phyloP scores from a whole-genome alignment of 2,888 invertebrate species.

The Barypeithes pellucidus region DNA sequence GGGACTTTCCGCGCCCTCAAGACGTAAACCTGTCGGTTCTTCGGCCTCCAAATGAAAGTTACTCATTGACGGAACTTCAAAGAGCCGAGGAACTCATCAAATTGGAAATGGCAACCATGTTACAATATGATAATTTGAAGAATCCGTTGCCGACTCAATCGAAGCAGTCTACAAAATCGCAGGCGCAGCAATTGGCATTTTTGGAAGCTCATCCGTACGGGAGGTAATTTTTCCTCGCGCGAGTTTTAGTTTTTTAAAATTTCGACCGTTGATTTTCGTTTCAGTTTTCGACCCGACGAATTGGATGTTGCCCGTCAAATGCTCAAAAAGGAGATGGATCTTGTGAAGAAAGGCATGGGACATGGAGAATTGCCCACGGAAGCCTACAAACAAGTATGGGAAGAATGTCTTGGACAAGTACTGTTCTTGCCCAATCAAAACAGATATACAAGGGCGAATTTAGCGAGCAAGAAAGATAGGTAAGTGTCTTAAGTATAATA shows the following conservation, averaged over 20 bases:
- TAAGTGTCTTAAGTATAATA: conserved; percentile 24
- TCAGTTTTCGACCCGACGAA: conserved; percentile 78
- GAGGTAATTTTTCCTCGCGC: no score
- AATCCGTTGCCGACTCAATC: conserved; percentile 75
- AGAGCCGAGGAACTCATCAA: conserved; percentile 97
- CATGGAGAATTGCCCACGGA: conserved; percentile 95
- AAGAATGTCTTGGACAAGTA: conserved; percentile 94
- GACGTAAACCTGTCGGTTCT: conserved; percentile 90
- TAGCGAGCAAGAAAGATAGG: conserved; percentile 94
- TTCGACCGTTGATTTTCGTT: not conserved
- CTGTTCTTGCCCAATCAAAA: conserved; percentile 87
- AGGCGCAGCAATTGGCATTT: conserved; percentile 84
- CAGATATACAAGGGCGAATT: conserved; percentile 90
- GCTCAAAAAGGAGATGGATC: conserved; percentile 88
- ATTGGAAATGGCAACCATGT: conserved; percentile 96
- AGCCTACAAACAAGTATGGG: conserved; percentile 94
- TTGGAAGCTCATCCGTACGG: conserved; percentile 91
- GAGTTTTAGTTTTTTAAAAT: no score
- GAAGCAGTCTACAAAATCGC: conserved; percentile 75
- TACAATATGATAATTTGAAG: conserved; percentile 90
- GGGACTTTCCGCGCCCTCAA: conserved; percentile 86
- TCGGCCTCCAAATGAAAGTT: conserved; percentile 83
- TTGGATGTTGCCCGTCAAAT: conserved; percentile 78
- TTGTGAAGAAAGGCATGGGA: conserved; percentile 94
- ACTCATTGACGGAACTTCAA: conserved; percentile 89